These are phyloP conservation scores for Muscidifurax raptorellus DNA, from an alignment of 1,140 invertebrate species.

Conservation along the genomic window DNA sequence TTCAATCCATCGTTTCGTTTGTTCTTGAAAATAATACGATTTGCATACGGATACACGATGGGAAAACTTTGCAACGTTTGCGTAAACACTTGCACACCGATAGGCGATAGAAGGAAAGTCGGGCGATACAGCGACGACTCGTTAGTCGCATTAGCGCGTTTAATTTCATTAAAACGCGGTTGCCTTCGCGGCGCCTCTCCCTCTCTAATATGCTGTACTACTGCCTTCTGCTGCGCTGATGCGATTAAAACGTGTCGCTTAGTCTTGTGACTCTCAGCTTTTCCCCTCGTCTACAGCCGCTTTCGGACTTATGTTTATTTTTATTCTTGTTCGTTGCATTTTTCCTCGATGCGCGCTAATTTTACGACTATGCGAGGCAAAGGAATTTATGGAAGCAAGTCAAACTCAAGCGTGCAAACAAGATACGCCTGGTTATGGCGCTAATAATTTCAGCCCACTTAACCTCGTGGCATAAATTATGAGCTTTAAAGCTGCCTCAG, in stretches of 20 bases:
- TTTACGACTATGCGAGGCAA: not conserved
- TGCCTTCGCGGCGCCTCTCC: not conserved
- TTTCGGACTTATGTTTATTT: not conserved
- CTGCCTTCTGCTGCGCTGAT: not conserved
- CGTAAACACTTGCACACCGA: not conserved
- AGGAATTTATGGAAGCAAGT: not conserved
- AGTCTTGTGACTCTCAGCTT: not conserved
- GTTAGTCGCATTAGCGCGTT: not conserved
- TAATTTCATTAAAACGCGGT: conserved; percentile 18
- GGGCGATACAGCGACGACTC: not conserved
- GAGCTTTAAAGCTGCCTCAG: conserved; percentile 35
- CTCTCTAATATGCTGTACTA: not conserved
- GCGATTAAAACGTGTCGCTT: not conserved
- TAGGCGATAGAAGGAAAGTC: not conserved
- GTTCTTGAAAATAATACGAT: not conserved
- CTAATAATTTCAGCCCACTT: conserved; percentile 39
- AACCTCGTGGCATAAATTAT: conserved; percentile 42
- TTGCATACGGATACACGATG: not conserved
- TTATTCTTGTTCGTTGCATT: not conserved
- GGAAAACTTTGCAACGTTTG: not conserved
- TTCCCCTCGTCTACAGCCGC: not conserved
- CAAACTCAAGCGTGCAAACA: not conserved
- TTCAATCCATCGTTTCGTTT: not conserved
- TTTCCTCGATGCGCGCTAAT: not conserved
- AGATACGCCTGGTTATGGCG: not conserved